Percentiles rank a stretch among this genome's conserved stretches.
These are phyloP conservation scores for Epirrita christyi DNA, from an alignment of 2,888 invertebrate genomes.

Conservation along the genomic window DNA sequence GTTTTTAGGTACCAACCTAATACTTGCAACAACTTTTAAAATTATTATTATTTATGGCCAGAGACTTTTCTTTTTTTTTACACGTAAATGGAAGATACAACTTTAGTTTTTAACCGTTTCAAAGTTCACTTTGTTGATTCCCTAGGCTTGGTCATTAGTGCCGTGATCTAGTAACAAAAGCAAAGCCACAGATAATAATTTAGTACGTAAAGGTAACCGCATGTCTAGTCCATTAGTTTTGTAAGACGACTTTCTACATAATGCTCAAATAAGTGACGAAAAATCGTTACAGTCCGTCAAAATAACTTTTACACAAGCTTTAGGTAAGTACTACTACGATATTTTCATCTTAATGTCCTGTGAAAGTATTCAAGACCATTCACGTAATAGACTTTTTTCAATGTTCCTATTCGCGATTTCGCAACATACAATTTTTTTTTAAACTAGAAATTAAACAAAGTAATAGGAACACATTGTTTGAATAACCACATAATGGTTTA, in stretches of 20 bases:
- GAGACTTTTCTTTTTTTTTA: no score
- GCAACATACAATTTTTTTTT: no score
- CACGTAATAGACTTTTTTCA: no score
- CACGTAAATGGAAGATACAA: no score
- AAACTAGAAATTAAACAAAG: slow-evolving; percentile 7
- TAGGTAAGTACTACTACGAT: background rate
- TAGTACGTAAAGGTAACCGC: slow-evolving; percentile 21
- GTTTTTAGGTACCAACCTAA: no score
- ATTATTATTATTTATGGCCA: no score
- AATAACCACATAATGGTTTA: slow-evolving; percentile 9
- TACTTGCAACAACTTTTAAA: no score
- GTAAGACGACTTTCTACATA: slow-evolving; percentile 46
- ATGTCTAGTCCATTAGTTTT: slow-evolving; percentile 39
- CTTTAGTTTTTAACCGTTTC: background rate
- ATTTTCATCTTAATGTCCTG: slow-evolving; percentile 12
- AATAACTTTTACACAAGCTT: slow-evolving; percentile 1
- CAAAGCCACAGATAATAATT: background rate
- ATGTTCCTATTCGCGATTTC: no score
- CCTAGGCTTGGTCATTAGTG: background rate
- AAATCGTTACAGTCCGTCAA: slow-evolving; percentile 10
- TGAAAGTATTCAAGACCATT: background rate
- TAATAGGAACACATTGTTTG: slow-evolving; percentile 17
- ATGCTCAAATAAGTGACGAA: slow-evolving; percentile 40
- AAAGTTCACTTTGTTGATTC: slow-evolving; percentile 1
- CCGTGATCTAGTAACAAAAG: background rate